phyloP scores from a whole-genome alignment of 2,113 vertebrate species.

The Onychorhynchus coronatus region DNA sequence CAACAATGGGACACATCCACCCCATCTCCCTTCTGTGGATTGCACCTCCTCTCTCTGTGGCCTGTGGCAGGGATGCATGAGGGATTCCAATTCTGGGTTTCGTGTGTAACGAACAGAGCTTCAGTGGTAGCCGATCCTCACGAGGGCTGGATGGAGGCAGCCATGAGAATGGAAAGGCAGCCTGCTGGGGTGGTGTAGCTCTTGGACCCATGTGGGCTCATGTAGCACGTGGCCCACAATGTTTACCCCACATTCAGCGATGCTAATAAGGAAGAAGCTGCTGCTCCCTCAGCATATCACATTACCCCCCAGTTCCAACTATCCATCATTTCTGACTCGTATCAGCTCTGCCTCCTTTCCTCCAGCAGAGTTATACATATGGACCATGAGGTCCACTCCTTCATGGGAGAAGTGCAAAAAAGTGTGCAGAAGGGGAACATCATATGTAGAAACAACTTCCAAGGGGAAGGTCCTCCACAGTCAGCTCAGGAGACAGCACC shows the following conservation, averaged over 20 bases:
- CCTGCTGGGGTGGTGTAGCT: background rate
- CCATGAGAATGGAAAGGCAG: accelerated
- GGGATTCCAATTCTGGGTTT: background rate
- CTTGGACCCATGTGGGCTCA: too few relatives aligned
- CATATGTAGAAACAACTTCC: background rate
- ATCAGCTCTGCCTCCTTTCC: background rate
- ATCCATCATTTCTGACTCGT: background rate
- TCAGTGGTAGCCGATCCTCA: background rate
- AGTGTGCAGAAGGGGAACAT: background rate
- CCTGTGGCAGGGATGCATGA: background rate
- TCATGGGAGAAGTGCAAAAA: background rate
- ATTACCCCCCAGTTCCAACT: background rate
- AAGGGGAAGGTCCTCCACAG: background rate
- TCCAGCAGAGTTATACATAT: background rate
- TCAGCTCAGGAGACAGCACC: background rate
- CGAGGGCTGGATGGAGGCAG: accelerated
- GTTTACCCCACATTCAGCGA: background rate
- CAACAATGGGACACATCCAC: too few relatives aligned
- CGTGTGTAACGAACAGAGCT: accelerated
- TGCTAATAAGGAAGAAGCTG: background rate
- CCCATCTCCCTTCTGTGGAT: background rate
- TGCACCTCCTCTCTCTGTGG: background rate
- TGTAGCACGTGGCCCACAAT: too few relatives aligned
- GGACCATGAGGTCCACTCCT: background rate
- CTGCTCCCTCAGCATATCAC: background rate